phyloP scores from a whole-genome alignment of 1,140 invertebrate genomes.

The Philopotamus ludificatus region DNA sequence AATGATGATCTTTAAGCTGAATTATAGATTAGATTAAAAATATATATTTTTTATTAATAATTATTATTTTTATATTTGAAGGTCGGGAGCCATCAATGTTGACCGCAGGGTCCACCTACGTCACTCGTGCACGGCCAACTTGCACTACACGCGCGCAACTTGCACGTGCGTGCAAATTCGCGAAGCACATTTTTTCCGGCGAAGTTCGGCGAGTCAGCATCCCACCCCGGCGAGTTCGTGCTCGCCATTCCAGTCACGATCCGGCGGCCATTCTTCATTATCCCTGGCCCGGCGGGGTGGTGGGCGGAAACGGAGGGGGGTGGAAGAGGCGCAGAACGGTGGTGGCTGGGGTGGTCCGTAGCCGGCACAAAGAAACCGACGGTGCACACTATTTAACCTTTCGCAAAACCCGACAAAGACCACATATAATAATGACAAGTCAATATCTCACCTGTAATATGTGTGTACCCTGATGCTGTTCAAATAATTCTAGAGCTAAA shows the following conservation, averaged over 20 bases:
- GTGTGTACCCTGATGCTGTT: slow-evolving; percentile 95
- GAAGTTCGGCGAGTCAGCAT: background rate
- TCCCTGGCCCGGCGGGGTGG: slow-evolving; percentile 31
- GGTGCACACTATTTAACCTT: slow-evolving; percentile 40
- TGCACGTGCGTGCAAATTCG: background rate
- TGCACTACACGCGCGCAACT: too few relatives aligned
- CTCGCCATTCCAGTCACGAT: slow-evolving; percentile 48
- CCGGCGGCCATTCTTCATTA: slow-evolving; percentile 51
- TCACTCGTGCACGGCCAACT: too few relatives aligned
- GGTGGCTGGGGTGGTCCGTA: background rate
- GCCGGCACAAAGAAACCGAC: background rate
- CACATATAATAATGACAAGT: slow-evolving; percentile 21
- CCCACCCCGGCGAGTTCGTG: slow-evolving; percentile 22
- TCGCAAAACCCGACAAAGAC: slow-evolving; percentile 32
- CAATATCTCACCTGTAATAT: slow-evolving; percentile 80
- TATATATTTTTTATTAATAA: too few relatives aligned
- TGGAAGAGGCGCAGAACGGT: slow-evolving; percentile 30
- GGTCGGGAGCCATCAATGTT: too few relatives aligned
- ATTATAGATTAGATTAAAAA: too few relatives aligned
- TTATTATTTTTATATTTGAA: too few relatives aligned
- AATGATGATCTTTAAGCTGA: too few relatives aligned
- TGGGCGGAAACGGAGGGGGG: background rate
- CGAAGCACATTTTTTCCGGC: background rate
- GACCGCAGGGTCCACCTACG: too few relatives aligned
- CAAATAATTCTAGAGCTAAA: slow-evolving; percentile 84